Conservation (phyloP, 2,797 vertebrate species). For the Zalophus californianus region DNA sequence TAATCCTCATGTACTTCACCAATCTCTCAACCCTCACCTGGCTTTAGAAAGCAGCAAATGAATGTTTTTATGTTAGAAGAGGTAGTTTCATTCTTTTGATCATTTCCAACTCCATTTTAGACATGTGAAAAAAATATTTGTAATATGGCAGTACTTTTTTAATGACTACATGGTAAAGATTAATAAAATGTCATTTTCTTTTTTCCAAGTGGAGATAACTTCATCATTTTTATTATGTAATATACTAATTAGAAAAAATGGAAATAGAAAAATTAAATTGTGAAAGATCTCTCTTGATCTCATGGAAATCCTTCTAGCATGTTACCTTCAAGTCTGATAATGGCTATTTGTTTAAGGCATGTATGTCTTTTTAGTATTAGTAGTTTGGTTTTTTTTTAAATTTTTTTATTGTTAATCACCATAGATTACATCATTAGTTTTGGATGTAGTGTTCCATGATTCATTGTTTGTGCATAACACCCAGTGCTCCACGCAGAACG, state of each 20-base stretch:
- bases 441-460: no score
- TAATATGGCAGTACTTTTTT: background rate
- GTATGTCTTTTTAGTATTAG: background rate
- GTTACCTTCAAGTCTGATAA: background rate
- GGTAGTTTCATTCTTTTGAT: background rate
- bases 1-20: background rate
- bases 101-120: background rate
- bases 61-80: constrained; percentile 3
- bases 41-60: background rate
- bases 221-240: constrained; percentile 30
- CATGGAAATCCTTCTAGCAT: background rate
- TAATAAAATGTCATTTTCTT: background rate
- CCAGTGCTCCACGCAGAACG: no score
- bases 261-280: background rate
- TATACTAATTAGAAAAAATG: background rate
- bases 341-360: constrained; percentile 21
- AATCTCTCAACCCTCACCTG: background rate
- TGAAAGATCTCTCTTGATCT: constrained; percentile 32
- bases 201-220: constrained; percentile 52
- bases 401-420: no score
- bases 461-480: no score
- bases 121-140: background rate
- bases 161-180: background rate
- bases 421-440: no score
- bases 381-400: background rate